Percentiles rank a stretch among this genome's conserved stretches.
These are phyloP conservation scores for Dicyrtoma fusca DNA, from an alignment of 2,888 invertebrate species.

Conservation along the genomic window DNA sequence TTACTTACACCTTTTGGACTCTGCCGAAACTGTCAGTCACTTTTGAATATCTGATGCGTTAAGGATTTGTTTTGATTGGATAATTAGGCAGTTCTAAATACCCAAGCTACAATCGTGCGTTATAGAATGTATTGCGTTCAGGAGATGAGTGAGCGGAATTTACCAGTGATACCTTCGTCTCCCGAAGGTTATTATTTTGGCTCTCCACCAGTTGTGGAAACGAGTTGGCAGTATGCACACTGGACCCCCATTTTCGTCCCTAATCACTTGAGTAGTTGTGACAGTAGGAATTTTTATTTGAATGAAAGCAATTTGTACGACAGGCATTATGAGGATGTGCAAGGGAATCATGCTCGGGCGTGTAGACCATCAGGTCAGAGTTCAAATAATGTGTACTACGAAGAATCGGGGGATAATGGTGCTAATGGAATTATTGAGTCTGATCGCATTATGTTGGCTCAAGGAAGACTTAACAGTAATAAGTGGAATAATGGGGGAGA, in stretches of 20 bases:
- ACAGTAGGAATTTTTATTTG: constrained; percentile 8
- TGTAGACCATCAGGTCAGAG: not conserved
- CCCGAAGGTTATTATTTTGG: not conserved
- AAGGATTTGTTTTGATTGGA: not conserved
- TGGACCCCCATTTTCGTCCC: constrained; percentile 44
- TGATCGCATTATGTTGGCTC: no score
- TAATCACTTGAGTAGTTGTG: constrained; percentile 24
- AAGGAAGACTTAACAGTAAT: no score
- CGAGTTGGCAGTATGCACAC: constrained; percentile 40
- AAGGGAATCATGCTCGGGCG: not conserved
- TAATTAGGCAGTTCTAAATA: not conserved
- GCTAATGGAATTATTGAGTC: no score
- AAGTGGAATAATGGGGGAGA: not conserved
- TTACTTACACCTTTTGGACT: no score
- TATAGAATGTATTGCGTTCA: not conserved
- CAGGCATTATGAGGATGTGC: not conserved
- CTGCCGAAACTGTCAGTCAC: no score
- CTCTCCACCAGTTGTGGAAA: constrained; percentile 28
- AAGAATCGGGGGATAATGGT: no score
- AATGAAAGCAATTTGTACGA: constrained; percentile 31
- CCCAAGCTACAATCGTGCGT: no score
- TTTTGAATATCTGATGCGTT: no score
- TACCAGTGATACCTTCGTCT: not conserved
- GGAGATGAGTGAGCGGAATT: not conserved
- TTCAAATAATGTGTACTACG: no score